Evolutionary conservation across 1,140 invertebrate genomes (phyloP), one percentile per base, ranked within the genome.

Genomic region (Trichonephila inaurata): DNA sequence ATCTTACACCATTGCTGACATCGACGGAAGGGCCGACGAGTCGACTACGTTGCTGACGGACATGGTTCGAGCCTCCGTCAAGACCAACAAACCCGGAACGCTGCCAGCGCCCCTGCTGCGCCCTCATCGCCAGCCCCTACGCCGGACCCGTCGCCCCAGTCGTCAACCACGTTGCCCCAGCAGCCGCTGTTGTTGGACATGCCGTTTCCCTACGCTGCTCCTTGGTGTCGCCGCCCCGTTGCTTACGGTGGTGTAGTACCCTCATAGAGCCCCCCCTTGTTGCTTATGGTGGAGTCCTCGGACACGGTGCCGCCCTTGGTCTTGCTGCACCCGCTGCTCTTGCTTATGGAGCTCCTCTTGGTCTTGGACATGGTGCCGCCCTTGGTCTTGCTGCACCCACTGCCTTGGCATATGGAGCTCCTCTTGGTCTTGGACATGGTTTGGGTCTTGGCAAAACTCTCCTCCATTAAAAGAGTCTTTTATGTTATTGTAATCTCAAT

Each of bases 41-140:
- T 95, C 7, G 87, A 94, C 40, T 95, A 95, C 81, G 82, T 94
- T 18, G 94, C 94, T 44, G 94, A 95, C 61, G 88, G 92, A 60
- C 21, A 81, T 14, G 95, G 95, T 94, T 81, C 83, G 94, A 2
- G 95, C 95, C 18, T 33, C 72, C n/a, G 94, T 95, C 33, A 87
- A 95, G 28, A 94, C 95, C 51, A 95, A 95, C 91, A 95, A 95
- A 81, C 95, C 94, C 14, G 95, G 95, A 69, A 95, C 66, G 95
- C 94, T 0, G 58, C 51, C 18, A 86, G 86, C 12, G 83, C 85
- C 58, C 85, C 85, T 21, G 85, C 85, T 0, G 85, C 2, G 64
- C 87, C 12, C 40, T 89, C 64, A 51, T 89, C 40, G 87, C 87
- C 19, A 88, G 85, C 61, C 85, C 85, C 24, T 88, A 88, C 51